These are phyloP conservation scores for Scaptomyza tumidula DNA, from an alignment of 2,888 invertebrate species.

Conservation along the genomic window DNA sequence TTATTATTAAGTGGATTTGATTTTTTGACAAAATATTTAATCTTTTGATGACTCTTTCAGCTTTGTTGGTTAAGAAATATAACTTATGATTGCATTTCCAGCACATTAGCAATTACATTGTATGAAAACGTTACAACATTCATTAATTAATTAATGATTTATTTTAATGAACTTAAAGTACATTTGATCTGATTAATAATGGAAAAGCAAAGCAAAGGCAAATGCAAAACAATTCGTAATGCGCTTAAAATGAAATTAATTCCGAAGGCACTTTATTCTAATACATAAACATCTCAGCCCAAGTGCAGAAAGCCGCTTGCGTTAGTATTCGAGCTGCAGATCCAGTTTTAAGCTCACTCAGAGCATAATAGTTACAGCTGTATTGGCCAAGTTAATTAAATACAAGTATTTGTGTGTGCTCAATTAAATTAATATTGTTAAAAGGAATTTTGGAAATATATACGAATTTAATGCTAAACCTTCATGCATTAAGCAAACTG, in stretches of 20 bases:
- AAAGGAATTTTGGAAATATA: neutral
- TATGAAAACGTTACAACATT: neutral
- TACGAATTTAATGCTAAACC: neutral
- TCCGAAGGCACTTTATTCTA: neutral
- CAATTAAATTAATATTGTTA: neutral
- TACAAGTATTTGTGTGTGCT: slow-evolving; percentile 26
- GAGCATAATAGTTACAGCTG: slow-evolving; percentile 17
- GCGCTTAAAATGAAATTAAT: slow-evolving; percentile 8
- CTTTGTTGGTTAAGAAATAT: neutral
- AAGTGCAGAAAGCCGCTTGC: slow-evolving; percentile 14
- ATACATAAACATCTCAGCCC: neutral
- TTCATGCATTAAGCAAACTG: neutral
- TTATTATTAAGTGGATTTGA: neutral
- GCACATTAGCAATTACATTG: neutral
- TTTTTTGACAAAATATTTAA: too few species aligned
- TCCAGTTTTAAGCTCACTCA: slow-evolving; percentile 33
- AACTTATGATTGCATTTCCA: neutral
- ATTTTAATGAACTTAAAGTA: slow-evolving; percentile 10
- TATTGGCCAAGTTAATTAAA: slow-evolving; percentile 47
- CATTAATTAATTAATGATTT: slow-evolving; percentile 11
- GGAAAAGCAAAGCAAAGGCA: neutral
- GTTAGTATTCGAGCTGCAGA: neutral
- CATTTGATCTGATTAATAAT: slow-evolving; percentile 23
- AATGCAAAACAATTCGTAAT: neutral
- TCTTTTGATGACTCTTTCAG: neutral